Evolutionary conservation across 2,888 invertebrate genomes (phyloP), one percentile per base, ranked within the genome.

Genomic region (Rhyacophila evoluta): DNA sequence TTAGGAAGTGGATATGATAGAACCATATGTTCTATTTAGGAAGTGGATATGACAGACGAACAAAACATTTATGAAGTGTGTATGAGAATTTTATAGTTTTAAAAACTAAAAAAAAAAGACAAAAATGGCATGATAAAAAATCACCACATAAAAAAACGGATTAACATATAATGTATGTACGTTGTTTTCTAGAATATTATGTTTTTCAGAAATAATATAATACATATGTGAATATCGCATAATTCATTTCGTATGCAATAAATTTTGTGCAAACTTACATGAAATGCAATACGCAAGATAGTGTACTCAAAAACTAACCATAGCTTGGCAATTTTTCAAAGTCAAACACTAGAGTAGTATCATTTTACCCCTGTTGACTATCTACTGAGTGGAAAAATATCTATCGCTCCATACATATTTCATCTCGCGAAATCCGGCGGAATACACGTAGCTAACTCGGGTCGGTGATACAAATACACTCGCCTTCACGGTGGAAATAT

Each of bases 401-500:
- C 76, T 81, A 79, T 75, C 72, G 79, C 67, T 38, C 72, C 55
- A 37, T 25, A 74, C 77, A 74, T 78, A 78, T 39, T 37, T 78
- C 74, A 78, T 72, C 69, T 15, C 72, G 72, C 36, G 33, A 72
- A 25, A 72, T 36, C 25, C 33, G 1, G 25, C 38, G 25, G 19
- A 36, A 72, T 72, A 8, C 37, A n/a, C 37, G 15, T 19, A 19
- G 25, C 15, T 19, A 19, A n/a, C 15, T 19, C 36, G 72, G 37
- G 19, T 5, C 38, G 28, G 69, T 19, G 70, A 12, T 25, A 12
- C 39, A 75, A 75, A 78, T 78, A 81, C 70, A 78, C 68, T 38
- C 41, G 68, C 79, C 70, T 38, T 67, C 77, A 71, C 77, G 68
- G 74, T 55, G 10, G 79, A 82, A 89, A 89, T 89, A 90, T 89